These are phyloP conservation scores for Erebia palarica DNA, from an alignment of 2,888 invertebrate species.

Conservation along the genomic window DNA sequence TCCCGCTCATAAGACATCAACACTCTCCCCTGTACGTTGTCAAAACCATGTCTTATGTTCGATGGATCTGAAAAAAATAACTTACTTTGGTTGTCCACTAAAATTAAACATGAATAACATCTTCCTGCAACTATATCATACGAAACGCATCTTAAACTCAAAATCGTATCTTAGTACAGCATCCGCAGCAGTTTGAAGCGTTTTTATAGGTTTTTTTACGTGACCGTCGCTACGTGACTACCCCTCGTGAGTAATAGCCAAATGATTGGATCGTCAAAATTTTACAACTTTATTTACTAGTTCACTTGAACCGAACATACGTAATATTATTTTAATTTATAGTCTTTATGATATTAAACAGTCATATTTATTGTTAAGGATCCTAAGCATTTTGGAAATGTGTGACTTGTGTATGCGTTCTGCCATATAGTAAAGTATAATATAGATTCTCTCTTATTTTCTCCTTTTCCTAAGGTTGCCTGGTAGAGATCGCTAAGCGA, in stretches of 20 bases:
- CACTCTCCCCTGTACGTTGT: too few relatives aligned
- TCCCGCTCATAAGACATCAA: too few relatives aligned
- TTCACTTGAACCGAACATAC: not conserved
- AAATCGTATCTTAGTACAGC: slow-evolving; percentile 9
- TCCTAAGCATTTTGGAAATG: too few relatives aligned
- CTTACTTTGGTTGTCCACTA: too few relatives aligned
- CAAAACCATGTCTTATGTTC: too few relatives aligned
- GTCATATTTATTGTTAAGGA: not conserved
- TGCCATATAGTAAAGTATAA: too few relatives aligned
- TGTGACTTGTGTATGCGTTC: too few relatives aligned
- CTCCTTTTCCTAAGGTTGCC: too few relatives aligned
- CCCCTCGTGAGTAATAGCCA: not conserved
- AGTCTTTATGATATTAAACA: not conserved
- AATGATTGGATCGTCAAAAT: slow-evolving; percentile 12
- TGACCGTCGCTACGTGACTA: slow-evolving; percentile 12
- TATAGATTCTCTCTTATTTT: too few relatives aligned
- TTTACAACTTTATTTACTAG: slow-evolving; percentile 19
- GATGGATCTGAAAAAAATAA: too few relatives aligned
- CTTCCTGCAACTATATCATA: not conserved
- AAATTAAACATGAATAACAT: not conserved
- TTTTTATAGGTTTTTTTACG: slow-evolving; percentile 18
- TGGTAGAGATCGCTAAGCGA: too few relatives aligned
- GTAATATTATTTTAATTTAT: slow-evolving; percentile 1
- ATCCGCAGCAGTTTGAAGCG: slow-evolving; percentile 4
- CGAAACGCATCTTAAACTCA: slow-evolving; percentile 5